These are phyloP conservation scores for Ormyrus pomaceus DNA, from an alignment of 2,888 invertebrate genomes.

Conservation along the genomic window DNA sequence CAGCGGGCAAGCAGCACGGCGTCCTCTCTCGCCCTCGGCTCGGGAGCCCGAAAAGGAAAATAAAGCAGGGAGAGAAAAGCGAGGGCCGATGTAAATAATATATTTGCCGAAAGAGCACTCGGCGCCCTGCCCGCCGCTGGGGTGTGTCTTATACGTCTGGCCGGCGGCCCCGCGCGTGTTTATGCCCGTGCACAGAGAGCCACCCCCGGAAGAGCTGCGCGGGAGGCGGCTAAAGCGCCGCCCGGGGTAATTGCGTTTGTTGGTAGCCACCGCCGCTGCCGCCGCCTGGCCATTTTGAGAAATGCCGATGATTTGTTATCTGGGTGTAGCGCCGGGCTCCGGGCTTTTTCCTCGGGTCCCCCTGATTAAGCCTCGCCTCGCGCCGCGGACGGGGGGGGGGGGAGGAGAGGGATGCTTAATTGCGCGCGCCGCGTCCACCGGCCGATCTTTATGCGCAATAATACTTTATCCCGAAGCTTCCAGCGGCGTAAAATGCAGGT, in stretches of 20 bases:
- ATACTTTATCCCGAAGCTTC: constrained; percentile 58
- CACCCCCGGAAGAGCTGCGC: not conserved
- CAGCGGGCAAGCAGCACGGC: not conserved
- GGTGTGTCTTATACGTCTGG: constrained; percentile 49
- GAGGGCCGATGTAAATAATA: constrained; percentile 57
- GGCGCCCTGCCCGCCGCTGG: constrained; percentile 15
- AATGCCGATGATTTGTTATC: constrained; percentile 66
- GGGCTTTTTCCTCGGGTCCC: constrained; percentile 2
- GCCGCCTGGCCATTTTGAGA: constrained; percentile 61
- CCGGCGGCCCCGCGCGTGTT: not conserved
- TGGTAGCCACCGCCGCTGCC: constrained; percentile 23
- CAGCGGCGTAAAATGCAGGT: constrained; percentile 53
- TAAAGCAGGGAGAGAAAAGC: constrained; percentile 42
- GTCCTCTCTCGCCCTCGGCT: constrained; percentile 15
- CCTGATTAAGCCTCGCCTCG: constrained; percentile 53
- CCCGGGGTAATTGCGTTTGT: constrained; percentile 55
- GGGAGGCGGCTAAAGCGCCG: constrained; percentile 1
- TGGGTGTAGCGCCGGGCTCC: not conserved
- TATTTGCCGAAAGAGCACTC: constrained; percentile 58
- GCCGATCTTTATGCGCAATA: constrained; percentile 60
- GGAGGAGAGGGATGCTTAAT: constrained; percentile 53
- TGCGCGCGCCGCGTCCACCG: constrained; percentile 50
- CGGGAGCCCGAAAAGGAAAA: constrained; percentile 37
- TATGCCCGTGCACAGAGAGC: not conserved
- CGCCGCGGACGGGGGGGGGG: not conserved